Conservation (phyloP, 2,888 invertebrate genomes). For the Mesorhabditis sp. region DNA sequence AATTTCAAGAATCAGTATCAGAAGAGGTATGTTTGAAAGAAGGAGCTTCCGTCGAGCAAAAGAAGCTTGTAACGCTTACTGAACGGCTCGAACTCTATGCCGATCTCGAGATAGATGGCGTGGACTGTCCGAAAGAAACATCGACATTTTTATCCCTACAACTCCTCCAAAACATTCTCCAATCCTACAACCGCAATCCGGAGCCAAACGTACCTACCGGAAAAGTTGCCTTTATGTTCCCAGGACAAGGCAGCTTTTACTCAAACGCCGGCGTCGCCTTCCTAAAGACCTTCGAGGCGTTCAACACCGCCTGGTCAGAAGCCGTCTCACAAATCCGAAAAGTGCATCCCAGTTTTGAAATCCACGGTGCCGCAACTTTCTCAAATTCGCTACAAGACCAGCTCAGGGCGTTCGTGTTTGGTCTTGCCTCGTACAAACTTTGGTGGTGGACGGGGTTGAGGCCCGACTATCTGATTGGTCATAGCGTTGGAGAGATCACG, state of each 20-base stretch:
- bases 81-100: too few relatives aligned
- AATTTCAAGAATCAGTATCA: conserved; percentile 1
- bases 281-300: background rate
- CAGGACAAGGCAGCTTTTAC: conserved; percentile 45
- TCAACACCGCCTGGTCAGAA: background rate
- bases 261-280: conserved; percentile 9
- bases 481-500: conserved; percentile 42
- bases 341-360: conserved; percentile 20
- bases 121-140: too few relatives aligned
- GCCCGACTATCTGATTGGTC: conserved; percentile 25
- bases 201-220: conserved; percentile 6
- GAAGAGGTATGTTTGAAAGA: background rate
- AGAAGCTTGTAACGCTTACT: too few relatives aligned
- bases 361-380: background rate
- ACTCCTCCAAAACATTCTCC: background rate
- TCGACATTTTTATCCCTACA: too few relatives aligned
- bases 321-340: conserved; percentile 17
- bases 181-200: background rate
- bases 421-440: conserved; percentile 32
- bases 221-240: conserved; percentile 33
- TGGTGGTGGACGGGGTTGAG: conserved; percentile 35
- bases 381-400: conserved; percentile 9
- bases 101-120: too few relatives aligned
- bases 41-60: too few relatives aligned
- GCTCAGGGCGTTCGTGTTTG: conserved; percentile 24